Percentiles rank a stretch among this genome's conserved stretches.
These are phyloP conservation scores for Trissonchulus sp. DNA, from an alignment of 2,888 invertebrate species.

Conservation along the genomic window DNA sequence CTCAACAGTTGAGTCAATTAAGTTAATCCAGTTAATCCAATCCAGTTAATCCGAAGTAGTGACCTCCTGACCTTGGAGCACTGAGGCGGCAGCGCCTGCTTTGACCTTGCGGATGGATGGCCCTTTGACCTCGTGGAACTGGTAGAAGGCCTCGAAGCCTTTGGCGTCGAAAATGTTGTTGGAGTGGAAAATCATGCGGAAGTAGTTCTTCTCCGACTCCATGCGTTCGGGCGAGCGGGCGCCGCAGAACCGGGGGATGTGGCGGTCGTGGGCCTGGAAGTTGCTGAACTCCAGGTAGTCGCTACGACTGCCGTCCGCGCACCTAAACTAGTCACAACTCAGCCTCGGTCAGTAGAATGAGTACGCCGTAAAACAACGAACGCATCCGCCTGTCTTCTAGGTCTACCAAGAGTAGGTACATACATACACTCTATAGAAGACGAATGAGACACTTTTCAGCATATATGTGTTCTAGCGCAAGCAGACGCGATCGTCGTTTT, in stretches of 20 bases:
- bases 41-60: no score
- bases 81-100: not conserved
- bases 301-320: conserved; percentile 80
- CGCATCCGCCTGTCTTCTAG: no score
- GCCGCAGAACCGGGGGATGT: conserved; percentile 81
- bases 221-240: conserved; percentile 54
- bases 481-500: no score
- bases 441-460: no score
- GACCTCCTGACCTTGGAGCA: no score
- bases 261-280: conserved; percentile 79
- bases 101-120: not conserved
- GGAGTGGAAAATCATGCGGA: conserved; percentile 85
- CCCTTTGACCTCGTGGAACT: conserved; percentile 59
- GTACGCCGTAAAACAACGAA: no score
- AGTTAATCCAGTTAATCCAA: no score
- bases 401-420: no score
- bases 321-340: conserved; percentile 62
- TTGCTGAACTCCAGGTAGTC: conserved; percentile 96
- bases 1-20: no score
- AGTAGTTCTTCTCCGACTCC: conserved; percentile 80
- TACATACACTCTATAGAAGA: no score
- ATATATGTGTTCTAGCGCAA: no score
- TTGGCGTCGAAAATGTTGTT: conserved; percentile 87
- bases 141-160: conserved; percentile 85
- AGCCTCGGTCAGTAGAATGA: no score